A percentile compares a stretch with the other conserved stretches of the same genome.
Evolutionary conservation across 2,113 vertebrate genomes (phyloP).

Genomic region (Onychostoma macrolepis): DNA sequence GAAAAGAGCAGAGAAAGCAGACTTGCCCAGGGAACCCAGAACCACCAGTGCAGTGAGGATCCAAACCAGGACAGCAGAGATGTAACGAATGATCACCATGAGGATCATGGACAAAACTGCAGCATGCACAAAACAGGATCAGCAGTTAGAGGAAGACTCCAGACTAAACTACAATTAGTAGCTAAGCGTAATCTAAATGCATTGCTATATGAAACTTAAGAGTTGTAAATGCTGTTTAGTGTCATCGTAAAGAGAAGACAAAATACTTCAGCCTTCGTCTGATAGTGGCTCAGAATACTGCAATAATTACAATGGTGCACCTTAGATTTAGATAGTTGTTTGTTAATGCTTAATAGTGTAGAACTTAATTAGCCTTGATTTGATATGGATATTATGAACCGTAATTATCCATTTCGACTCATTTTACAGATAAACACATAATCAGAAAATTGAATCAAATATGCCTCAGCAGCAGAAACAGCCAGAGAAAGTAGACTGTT

Average conservation of each 20-base stretch:
- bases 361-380: not conserved
- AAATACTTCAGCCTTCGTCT: not conserved
- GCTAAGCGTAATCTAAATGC: not conserved
- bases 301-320: not conserved
- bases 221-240: not conserved
- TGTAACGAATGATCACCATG: conserved; percentile 97
- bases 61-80: conserved; percentile 96
- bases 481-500: conserved; percentile 58
- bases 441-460: not conserved
- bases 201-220: not conserved
- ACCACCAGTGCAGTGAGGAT: conserved; percentile 92
- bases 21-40: conserved; percentile 94
- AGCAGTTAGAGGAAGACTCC: conserved; percentile 29
- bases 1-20: conserved; percentile 49
- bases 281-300: not conserved
- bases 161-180: not conserved
- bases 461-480: not conserved
- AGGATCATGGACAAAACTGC: conserved; percentile 95
- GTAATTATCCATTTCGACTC: not conserved
- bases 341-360: not conserved
- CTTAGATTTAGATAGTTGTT: not conserved
- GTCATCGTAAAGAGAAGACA: not conserved
- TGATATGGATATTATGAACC: not conserved
- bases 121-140: conserved; percentile 54
- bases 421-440: not conserved